These are phyloP conservation scores for Hemistola chrysoprasaria DNA, from an alignment of 2,888 invertebrate species.

Conservation along the genomic window DNA sequence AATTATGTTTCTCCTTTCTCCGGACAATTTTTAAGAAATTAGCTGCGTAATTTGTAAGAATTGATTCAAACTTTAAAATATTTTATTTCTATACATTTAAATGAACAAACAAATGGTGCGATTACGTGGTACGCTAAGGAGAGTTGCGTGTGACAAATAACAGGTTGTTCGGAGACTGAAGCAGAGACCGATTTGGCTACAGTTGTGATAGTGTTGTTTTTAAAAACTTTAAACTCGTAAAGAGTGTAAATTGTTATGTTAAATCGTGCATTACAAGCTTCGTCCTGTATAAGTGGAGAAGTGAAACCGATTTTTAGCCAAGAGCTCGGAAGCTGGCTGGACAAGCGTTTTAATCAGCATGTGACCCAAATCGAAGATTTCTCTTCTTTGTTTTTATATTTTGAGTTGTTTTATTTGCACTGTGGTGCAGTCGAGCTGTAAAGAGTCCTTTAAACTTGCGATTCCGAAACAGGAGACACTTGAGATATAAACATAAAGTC, in stretches of 20 bases:
- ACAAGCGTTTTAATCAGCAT: conserved; percentile 72
- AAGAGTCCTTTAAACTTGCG: conserved; percentile 9
- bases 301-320: conserved; percentile 27
- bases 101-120: conserved; percentile 50
- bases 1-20: conserved; percentile 53
- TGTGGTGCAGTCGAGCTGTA: conserved; percentile 11
- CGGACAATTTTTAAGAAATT: conserved; percentile 57
- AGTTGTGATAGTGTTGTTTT: conserved; percentile 65
- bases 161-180: conserved; percentile 75
- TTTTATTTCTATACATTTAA: conserved; percentile 44
- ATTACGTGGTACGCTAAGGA: conserved; percentile 61
- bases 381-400: conserved; percentile 67
- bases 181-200: conserved; percentile 67
- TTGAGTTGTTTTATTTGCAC: conserved; percentile 18
- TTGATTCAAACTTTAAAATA: conserved; percentile 39
- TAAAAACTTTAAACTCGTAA: conserved; percentile 40
- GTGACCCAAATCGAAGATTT: conserved; percentile 81
- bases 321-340: conserved; percentile 45
- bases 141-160: conserved; percentile 77
- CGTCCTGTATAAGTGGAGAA: conserved; percentile 16
- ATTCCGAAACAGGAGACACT: conserved; percentile 9
- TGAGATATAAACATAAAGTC: conserved; percentile 48
- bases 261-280: conserved; percentile 4
- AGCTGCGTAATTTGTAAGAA: conserved; percentile 38
- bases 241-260: conserved; percentile 32